Evolutionary conservation across 92 coral and sea anemone genomes (phyloP).

Genomic region (Chrysogorgia sp.): DNA sequence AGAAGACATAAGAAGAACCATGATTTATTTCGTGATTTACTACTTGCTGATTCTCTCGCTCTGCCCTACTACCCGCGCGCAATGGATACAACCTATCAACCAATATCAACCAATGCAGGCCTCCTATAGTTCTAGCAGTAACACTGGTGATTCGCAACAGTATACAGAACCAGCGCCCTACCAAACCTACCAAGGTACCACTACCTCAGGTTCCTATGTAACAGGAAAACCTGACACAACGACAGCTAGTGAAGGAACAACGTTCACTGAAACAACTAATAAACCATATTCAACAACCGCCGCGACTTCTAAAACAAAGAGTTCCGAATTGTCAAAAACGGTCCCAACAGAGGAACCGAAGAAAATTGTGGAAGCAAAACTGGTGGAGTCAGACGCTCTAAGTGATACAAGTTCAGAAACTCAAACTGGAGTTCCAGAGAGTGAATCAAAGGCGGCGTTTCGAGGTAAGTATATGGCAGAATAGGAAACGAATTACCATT

Average conservation of each 20-base stretch:
- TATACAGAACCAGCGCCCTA: no score
- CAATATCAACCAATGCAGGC: no score
- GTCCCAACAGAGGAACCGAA: not conserved
- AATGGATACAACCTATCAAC: no score
- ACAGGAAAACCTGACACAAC: not conserved
- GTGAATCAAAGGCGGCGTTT: slow-evolving; percentile 11
- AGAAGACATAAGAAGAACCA: no score
- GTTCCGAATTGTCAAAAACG: not conserved
- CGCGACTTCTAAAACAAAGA: slow-evolving; percentile 3
- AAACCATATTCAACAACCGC: slow-evolving; percentile 4
- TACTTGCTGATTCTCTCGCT: no score
- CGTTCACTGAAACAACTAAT: slow-evolving; percentile 10
- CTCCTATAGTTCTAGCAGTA: no score
- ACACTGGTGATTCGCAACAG: no score
- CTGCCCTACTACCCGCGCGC: no score
- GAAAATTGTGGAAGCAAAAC: not conserved
- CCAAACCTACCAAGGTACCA: no score
- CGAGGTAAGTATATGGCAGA: not conserved
- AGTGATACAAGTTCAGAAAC: not conserved
- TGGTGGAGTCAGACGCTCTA: not conserved
- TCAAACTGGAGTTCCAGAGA: slow-evolving; percentile 10
- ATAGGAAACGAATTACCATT: no score
- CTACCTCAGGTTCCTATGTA: not conserved
- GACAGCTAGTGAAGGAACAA: not conserved
- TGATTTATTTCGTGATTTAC: no score